Evolutionary conservation across 2,797 vertebrate species (phyloP), one percentile per base, ranked within the genome.

Genomic region (Halcyon chelicuti): DNA sequence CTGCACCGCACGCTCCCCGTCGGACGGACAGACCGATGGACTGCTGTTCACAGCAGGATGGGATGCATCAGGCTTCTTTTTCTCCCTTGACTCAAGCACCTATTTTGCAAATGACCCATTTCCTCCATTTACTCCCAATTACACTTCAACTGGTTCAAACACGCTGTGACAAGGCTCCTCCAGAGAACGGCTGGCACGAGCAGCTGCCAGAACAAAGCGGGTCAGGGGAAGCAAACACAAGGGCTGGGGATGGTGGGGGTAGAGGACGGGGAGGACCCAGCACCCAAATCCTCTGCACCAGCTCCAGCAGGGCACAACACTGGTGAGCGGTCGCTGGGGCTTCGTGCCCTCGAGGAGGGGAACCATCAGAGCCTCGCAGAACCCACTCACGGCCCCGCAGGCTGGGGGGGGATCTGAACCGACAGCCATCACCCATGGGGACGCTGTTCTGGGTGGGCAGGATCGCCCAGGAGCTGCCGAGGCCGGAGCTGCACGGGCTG

Each of bases 71-170:
- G 68, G 67, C 47, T 52, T 70, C 71, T 75, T 93, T 82, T 89
- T 49, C 58, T 67, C 89, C 77, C 65, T 74, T 3, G 3, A 58
- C 47, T 91, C 81, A 57, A 61, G 75, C 7, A 67, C 72, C 63
- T 28, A 18, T 31, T 29, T 67, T 25, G 73, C 81, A 84, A 87
- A 94, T 46, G 93, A 91, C 90, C 92, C 81, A 52, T 57, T 94
- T 96, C 77, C 78, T 67, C 35, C 79, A 6, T 57, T 68, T 82
- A 19, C 63, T 81, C 86, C 80, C 72, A 37, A 52, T 54, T 55
- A 21, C 39, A 29, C 60, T 33, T 51, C 39, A 70, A 17, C 40
- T 31, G 54, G 54, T 58, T 68, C 90, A 17, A 60, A 40, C 72
- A 26, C 5, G 29, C 80, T 66, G 73, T 47, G 80, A 90, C 84